Base-by-base conservation (phyloP, 2,797 vertebrate species). In the Esox lucius region DNA sequence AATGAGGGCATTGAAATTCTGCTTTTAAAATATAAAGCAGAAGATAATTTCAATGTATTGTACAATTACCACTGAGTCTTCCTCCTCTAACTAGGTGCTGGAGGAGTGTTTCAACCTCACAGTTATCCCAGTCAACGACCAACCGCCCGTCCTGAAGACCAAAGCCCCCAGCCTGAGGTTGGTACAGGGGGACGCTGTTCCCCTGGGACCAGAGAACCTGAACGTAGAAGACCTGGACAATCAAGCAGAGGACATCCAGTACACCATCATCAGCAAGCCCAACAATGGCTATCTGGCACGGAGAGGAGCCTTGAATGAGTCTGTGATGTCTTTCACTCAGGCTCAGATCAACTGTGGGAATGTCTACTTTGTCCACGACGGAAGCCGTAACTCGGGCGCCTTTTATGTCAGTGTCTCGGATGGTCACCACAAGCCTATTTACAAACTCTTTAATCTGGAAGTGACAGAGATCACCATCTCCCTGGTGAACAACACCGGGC, bases 351-450 rank as follows among this genome's bases (percentile, higher is more conserved):
- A 97, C 84, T 89, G 82, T 24, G 89, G 87, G 71, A 86, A 88
- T 13, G 70, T 97, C n/a, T 95, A 88, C 87, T 98, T 98, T 82
- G 70, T 96, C 74, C 96, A 98, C 4, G 96, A 97, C 76, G 95
- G 96, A 83, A 95, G 94, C 79, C 83, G 93, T 0, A 87, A 81
- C 13, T 96, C 96, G 1, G 95, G 95, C 0, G 94, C 93, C 1
- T 98, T 99, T 84, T 98, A 97, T 89, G 97, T 99, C 73, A 97
- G 95, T 1, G 95, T 97, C 76, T 96, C 93, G 0, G 96, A 97
- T 48, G 96, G 96, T n/a, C 91, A 94, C 71, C 96, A 97, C 75
- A 89, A 89, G 72, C 96, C 96, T 0, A 87, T 97, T 70, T 98
- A 96, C 87, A 98, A 97, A 88, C 93, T 96, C 0, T 98, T 98